phyloP scores from a whole-genome alignment of 2,888 invertebrate genomes.

The Zaprionus bogoriensis region DNA sequence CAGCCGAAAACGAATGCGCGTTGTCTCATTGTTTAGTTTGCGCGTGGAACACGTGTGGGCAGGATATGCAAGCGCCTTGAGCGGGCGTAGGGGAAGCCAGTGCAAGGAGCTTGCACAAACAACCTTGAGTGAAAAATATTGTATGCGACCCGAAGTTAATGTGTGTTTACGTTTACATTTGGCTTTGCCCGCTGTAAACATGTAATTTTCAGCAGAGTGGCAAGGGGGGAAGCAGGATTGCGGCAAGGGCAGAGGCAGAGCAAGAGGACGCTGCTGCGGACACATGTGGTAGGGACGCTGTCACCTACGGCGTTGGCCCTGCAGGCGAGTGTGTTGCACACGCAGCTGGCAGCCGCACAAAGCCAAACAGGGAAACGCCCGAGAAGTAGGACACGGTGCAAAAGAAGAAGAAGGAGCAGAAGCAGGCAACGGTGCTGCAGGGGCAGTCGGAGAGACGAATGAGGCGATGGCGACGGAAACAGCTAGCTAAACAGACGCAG shows the following conservation, averaged over 20 bases:
- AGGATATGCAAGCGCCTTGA: conserved; percentile 20
- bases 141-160: conserved; percentile 74
- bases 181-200: conserved; percentile 70
- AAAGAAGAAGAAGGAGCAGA: background rate
- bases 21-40: conserved; percentile 30
- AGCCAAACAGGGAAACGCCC: too few relatives aligned
- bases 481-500: conserved; percentile 44
- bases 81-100: background rate
- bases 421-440: background rate
- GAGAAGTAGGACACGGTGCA: background rate
- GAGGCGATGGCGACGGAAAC: background rate
- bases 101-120: background rate
- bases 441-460: background rate
- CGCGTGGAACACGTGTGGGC: background rate
- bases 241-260: background rate
- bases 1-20: conserved; percentile 28
- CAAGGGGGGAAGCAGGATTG: background rate
- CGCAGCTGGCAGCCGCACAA: conserved; percentile 24
- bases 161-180: conserved; percentile 75
- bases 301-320: conserved; percentile 21
- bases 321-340: conserved; percentile 39
- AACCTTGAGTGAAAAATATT: conserved; percentile 78
- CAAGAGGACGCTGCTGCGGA: conserved; percentile 14
- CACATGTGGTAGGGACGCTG: conserved; percentile 31
- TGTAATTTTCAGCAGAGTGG: conserved; percentile 63